Base-by-base conservation (phyloP, 1,140 invertebrate species). In the Apis mellifera region DNA sequence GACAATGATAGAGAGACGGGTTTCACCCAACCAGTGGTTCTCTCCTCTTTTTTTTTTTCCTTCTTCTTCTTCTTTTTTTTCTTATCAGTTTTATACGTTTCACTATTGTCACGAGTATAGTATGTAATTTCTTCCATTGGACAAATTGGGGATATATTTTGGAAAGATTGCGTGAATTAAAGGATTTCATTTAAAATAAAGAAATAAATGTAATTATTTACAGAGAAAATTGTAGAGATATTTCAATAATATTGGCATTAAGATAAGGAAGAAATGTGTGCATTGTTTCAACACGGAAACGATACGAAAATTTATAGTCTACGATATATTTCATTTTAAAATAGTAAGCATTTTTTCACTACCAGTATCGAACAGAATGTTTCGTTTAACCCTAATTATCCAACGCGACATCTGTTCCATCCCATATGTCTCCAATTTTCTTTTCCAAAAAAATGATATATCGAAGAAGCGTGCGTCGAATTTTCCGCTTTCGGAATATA, bases 331-430 rank as follows among this genome's bases (percentile, higher is more conserved):
- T 57, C 21, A 55, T 26, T 78, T 48, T 7, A 72, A 85, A 85
- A 85, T 82, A 86, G 78, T n/a, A n/a, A n/a, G n/a, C n/a, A n/a
- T n/a, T n/a, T n/a, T 26, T 69, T 62, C 60, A 64, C 69, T 57
- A 85, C 75, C 74, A 26, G 21, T 71, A 85, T 80, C 68, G 42
- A 59, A 60, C 64, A 48, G 69, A 86, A 80, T 86, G 83, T 77
- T 76, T 84, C 84, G 69, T 83, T 83, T 86, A 87, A 86, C 81
- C 82, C 84, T 80, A 87, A 87, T 87, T 80, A 83, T 81, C 81
- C 52, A 42, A 48, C 84, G 32, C 75, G 72, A 86, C 85, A 87
- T 87, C 85, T 87, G 85, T 32, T 84, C 62, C 23, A 55, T 23
- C 42, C 26, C 71, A 79, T n/a, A 78, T 65, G 55, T 82, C 69